Conservation (phyloP, 2,113 vertebrate species). For the Hippopotamus amphibius region DNA sequence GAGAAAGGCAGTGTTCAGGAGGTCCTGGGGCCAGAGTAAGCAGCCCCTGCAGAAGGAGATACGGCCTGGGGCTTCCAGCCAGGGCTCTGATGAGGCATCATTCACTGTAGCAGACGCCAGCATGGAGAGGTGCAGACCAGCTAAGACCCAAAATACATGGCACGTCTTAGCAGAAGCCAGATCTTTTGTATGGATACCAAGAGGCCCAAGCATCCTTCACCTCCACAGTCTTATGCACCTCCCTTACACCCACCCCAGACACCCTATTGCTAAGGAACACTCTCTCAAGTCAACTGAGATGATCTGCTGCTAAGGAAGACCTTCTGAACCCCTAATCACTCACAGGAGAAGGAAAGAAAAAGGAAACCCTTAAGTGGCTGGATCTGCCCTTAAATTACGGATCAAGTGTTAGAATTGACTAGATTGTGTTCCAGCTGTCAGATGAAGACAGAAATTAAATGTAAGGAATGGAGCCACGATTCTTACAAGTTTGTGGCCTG, state of each 20-base stretch:
- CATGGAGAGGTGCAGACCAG: background rate
- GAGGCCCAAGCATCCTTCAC: background rate
- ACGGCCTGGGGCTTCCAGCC: background rate
- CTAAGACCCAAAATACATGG: background rate
- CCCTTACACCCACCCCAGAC: background rate
- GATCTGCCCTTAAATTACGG: background rate
- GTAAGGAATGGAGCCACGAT: background rate
- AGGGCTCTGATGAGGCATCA: background rate
- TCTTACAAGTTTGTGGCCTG: background rate
- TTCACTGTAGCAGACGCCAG: background rate
- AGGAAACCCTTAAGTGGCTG: background rate
- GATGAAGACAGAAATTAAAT: background rate
- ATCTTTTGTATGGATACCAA: background rate
- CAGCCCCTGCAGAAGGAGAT: background rate
- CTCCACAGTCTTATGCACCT: background rate
- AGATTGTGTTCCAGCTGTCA: background rate
- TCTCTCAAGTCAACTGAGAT: background rate
- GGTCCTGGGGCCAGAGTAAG: background rate
- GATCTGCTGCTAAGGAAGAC: background rate
- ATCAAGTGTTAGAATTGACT: background rate
- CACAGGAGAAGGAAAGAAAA: background rate
- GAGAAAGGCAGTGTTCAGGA: background rate
- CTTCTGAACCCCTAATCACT: background rate
- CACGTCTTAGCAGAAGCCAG: background rate
- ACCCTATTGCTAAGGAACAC: background rate